Evolutionary conservation across 2,113 vertebrate genomes (phyloP).

Genomic region (Triplophysa siluroides): DNA sequence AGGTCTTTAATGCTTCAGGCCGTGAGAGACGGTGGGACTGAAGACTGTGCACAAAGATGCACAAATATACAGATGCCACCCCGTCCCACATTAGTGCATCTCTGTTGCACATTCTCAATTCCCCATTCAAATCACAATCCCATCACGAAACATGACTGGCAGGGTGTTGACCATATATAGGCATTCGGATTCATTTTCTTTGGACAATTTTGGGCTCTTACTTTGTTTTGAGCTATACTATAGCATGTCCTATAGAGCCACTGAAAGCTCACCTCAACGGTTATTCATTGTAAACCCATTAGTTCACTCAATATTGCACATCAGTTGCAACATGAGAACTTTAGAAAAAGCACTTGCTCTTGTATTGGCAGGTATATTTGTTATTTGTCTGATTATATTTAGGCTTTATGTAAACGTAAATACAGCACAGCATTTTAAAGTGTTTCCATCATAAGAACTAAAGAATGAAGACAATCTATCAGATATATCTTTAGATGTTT

Average conservation of each 20-base stretch:
- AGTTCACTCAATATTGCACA: background rate
- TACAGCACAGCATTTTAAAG: too few species aligned
- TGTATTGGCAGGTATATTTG: too few species aligned
- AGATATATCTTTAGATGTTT: too few species aligned
- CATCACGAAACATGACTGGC: constrained; percentile 18
- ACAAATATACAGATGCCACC: constrained; percentile 7
- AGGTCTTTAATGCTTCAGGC: constrained; percentile 22
- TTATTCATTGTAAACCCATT: constrained; percentile 6
- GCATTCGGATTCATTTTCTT: background rate
- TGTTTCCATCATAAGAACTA: too few species aligned
- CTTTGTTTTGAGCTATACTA: background rate
- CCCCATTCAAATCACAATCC: constrained; percentile 25
- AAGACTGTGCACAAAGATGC: constrained; percentile 4
- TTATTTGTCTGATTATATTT: too few species aligned
- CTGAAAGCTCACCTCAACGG: background rate
- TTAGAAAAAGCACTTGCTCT: background rate
- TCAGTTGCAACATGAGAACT: background rate
- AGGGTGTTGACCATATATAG: constrained; percentile 21
- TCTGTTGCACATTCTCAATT: constrained; percentile 38
- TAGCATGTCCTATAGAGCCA: background rate
- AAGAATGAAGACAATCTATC: too few species aligned
- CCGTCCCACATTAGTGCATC: constrained; percentile 36
- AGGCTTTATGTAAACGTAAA: too few species aligned
- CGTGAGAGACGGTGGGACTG: constrained; percentile 20
- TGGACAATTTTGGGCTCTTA: background rate